These are phyloP conservation scores for Synergus japonicus DNA, from an alignment of 2,888 invertebrate genomes.

Conservation along the genomic window DNA sequence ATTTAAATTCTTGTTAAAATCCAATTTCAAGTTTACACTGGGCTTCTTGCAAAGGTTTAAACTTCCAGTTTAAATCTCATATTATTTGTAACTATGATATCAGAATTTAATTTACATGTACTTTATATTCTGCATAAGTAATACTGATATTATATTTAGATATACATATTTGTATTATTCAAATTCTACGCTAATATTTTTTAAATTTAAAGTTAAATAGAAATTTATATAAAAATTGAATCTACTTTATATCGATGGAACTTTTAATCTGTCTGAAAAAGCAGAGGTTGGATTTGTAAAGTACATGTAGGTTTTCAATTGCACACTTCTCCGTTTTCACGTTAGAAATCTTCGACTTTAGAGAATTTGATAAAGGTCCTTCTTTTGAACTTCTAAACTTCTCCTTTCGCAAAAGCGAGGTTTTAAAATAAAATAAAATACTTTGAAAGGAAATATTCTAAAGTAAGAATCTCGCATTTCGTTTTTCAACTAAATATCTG, in stretches of 20 bases:
- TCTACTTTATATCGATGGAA: neutral
- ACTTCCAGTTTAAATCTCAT: neutral
- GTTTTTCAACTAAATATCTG: neutral
- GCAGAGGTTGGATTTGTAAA: neutral
- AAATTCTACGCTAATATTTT: neutral
- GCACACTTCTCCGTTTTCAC: neutral
- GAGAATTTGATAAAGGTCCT: neutral
- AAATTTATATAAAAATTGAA: neutral
- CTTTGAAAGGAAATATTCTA: neutral
- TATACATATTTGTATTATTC: neutral
- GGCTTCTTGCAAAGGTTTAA: conserved; percentile 12
- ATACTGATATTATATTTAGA: conserved; percentile 3
- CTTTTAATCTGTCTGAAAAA: neutral
- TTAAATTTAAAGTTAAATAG: neutral
- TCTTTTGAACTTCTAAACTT: neutral
- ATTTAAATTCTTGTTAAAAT: conserved; percentile 25
- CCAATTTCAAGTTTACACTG: conserved; percentile 33
- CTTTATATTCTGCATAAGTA: conserved; percentile 10
- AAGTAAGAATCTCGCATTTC: neutral
- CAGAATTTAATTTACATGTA: conserved; percentile 10
- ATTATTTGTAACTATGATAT: conserved; percentile 11
- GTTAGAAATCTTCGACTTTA: neutral
- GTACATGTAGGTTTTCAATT: neutral
- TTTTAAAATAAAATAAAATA: neutral
- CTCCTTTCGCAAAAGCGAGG: neutral